Evolutionary conservation across 2,888 invertebrate genomes (phyloP), one percentile per base, ranked within the genome.

Genomic region (Didymodactylos carnosus): DNA sequence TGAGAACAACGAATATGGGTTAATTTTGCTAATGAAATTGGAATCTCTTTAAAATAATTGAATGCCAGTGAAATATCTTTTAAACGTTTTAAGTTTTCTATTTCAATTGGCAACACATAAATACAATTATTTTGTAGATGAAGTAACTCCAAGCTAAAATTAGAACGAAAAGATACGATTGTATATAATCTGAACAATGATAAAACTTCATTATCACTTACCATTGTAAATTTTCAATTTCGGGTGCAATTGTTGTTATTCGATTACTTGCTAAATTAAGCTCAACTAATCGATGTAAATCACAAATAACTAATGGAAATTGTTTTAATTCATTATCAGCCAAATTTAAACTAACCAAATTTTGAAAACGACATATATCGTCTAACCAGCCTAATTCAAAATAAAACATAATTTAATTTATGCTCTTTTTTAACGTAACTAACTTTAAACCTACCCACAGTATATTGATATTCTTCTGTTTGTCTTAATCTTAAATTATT

Each of bases 251-350:
- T 27, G 81, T 81, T 41, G 79, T 78, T 72, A 83, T 78, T 74
- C 81, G 80, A 77, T 83, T 83, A 77, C 79, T 80, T 69, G 82
- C 81, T 70, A 83, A 76, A 76, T 83, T 83, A n/a, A 83, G 78
- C 76, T 83, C 83, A 40, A 80, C 79, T 35, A 83, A 77, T 7
- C 81, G 79, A 46, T 77, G 77, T 72, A 82, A 80, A 70, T 78
- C 77, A 62, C 83, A 82, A 10, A 85, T 76, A 23, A 83, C 79
- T 39, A 79, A 73, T 0, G 85, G 84, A 75, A 85, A 84, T 19
- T 77, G 76, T 19, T 78, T 76, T 73, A 85, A 78, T 72, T 81
- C 79, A 77, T 85, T 85, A 79, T 84, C 83, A 0, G 84, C 82
- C 41, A 85, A 78, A 77, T 85, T 84, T 69, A 85, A 78, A 75